Percentiles rank a stretch among this genome's conserved stretches.
These are phyloP conservation scores for Drosophila sechellia DNA, from an alignment of 1,140 invertebrate genomes.

Conservation along the genomic window DNA sequence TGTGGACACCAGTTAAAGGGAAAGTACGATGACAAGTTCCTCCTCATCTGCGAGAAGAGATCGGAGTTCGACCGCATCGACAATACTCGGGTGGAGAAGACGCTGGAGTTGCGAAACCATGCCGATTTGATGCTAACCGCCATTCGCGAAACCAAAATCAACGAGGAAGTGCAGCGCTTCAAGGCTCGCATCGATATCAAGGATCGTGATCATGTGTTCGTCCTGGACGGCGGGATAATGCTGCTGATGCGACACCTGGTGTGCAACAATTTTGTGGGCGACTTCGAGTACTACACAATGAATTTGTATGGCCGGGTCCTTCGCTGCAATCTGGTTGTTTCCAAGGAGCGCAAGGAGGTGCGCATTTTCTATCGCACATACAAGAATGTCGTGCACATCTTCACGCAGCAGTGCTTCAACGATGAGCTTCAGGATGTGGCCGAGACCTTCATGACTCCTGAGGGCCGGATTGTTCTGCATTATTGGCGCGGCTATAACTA, in stretches of 20 bases:
- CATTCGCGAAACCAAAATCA: constrained; percentile 68
- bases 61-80: constrained; percentile 74
- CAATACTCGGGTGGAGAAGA: constrained; percentile 63
- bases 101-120: constrained; percentile 65
- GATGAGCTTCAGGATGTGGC: constrained; percentile 72
- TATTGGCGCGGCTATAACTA: constrained; percentile 75
- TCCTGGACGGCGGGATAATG: constrained; percentile 74
- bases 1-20: constrained; percentile 74
- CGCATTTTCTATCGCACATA: constrained; percentile 77
- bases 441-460: constrained; percentile 68
- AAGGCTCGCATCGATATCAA: constrained; percentile 74
- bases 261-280: constrained; percentile 68
- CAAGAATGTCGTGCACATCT: constrained; percentile 53
- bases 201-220: constrained; percentile 70
- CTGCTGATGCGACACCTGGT: constrained; percentile 71
- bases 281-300: constrained; percentile 76
- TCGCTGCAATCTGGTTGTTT: constrained; percentile 61
- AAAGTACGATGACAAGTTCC: constrained; percentile 77
- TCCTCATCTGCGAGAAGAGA: constrained; percentile 73
- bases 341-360: constrained; percentile 73
- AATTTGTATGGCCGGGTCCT: constrained; percentile 70
- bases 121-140: constrained; percentile 60
- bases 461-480: constrained; percentile 66
- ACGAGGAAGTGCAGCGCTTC: constrained; percentile 69
- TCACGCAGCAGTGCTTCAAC: constrained; percentile 76